Evolutionary conservation across 1,140 invertebrate species (phyloP).

Genomic region (Oryctes rhinoceros): DNA sequence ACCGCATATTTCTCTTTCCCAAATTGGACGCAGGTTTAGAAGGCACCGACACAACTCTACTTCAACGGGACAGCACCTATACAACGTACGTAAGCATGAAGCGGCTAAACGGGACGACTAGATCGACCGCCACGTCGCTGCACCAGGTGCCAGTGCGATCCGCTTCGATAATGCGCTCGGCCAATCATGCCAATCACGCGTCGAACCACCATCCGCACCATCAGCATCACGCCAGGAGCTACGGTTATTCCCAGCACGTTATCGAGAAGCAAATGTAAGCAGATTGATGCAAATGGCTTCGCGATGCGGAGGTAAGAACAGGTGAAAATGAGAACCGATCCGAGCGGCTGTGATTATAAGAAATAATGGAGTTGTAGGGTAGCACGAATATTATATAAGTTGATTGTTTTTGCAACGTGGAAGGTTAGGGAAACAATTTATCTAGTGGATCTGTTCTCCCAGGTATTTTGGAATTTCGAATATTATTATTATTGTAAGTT

Average conservation of each 20-base stretch:
- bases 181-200: conserved; percentile 34
- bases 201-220: background rate
- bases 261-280: conserved; percentile 11
- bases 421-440: no score
- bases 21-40: conserved; percentile 52
- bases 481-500: no score
- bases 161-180: conserved; percentile 46
- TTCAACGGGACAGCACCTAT: conserved; percentile 71
- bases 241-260: background rate
- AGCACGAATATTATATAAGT: no score
- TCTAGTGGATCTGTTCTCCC: no score
- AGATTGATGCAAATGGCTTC: no score
- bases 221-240: background rate
- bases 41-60: conserved; percentile 63
- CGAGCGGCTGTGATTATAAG: no score
- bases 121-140: background rate
- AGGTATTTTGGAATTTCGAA: no score
- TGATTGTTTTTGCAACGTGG: no score
- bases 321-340: no score
- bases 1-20: no score
- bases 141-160: conserved; percentile 49
- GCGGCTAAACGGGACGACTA: conserved; percentile 47
- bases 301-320: no score
- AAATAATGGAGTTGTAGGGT: no score
- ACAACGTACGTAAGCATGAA: conserved; percentile 68